A percentile compares a stretch with the other conserved stretches of the same genome.
phyloP scores from a whole-genome alignment of 2,888 invertebrate species.

The Scaptomyza reducta region DNA sequence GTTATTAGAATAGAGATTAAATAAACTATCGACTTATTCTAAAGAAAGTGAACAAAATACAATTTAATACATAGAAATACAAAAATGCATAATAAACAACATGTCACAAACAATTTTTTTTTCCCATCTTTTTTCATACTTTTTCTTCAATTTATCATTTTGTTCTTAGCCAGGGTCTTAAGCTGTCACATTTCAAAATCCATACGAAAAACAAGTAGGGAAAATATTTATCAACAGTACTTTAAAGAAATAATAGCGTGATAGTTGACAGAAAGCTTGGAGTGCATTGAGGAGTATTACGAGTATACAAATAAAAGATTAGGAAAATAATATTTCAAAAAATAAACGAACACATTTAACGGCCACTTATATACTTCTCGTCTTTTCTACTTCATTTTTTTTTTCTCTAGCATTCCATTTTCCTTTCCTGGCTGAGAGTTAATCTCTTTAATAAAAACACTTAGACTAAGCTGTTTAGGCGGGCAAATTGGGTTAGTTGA shows the following conservation, averaged over 20 bases:
- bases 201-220: constrained; percentile 23
- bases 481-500: constrained; percentile 58
- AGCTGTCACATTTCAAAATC: constrained; percentile 26
- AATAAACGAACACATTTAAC: constrained; percentile 47
- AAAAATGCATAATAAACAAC: constrained; percentile 82
- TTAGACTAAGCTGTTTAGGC: constrained; percentile 52
- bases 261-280: constrained; percentile 59
- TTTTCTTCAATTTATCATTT: constrained; percentile 20
- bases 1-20: constrained; percentile 79
- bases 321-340: constrained; percentile 12
- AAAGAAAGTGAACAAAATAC: constrained; percentile 70
- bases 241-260: constrained; percentile 15
- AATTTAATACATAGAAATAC: constrained; percentile 69
- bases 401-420: constrained; percentile 12
- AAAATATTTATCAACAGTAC: constrained; percentile 28
- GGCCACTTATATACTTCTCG: constrained; percentile 35
- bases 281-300: constrained; percentile 62
- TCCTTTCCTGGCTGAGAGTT: constrained; percentile 57
- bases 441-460: constrained; percentile 62
- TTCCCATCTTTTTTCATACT: constrained; percentile 31
- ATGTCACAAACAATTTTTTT: constrained; percentile 73
- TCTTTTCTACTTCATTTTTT: constrained; percentile 13
- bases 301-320: constrained; percentile 12
- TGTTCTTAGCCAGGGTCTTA: constrained; percentile 9
- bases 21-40: constrained; percentile 81